Conservation (phyloP, 2,113 vertebrate genomes). For the Arenaria interpres region DNA sequence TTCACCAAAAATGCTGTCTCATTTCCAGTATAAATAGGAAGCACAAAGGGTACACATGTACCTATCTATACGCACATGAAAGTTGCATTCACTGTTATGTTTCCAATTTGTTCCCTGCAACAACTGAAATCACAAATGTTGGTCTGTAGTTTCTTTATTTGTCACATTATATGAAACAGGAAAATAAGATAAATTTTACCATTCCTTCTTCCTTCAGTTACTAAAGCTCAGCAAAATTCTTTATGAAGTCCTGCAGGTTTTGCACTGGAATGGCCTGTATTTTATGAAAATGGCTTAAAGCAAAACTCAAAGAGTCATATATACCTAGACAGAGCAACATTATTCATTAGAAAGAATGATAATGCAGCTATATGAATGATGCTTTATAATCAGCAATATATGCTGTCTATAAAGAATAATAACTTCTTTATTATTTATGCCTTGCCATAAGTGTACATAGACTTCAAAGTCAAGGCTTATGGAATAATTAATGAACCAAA, state of each 20-base stretch:
- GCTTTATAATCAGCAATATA: background rate
- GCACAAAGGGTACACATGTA: background rate
- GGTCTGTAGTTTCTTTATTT: background rate
- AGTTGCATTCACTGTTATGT: background rate
- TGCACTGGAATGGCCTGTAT: background rate
- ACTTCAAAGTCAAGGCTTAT: background rate
- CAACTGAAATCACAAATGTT: background rate
- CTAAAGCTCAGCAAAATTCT: background rate
- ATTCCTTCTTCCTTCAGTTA: background rate
- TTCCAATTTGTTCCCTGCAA: background rate
- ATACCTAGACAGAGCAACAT: background rate
- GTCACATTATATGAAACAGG: background rate
- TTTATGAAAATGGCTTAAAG: background rate
- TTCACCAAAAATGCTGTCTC: background rate
- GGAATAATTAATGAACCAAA: slow-evolving; percentile 64
- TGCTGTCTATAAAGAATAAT: background rate
- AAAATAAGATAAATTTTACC: background rate
- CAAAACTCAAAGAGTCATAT: background rate
- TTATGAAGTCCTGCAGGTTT: background rate
- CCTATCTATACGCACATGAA: background rate
- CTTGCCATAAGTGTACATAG: background rate
- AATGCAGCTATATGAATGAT: background rate
- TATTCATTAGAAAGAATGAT: background rate
- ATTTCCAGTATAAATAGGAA: background rate
- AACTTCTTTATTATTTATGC: slow-evolving; percentile 43